phyloP scores from a whole-genome alignment of 2,888 invertebrate genomes.

The Sinopyrophorus schimmeli region DNA sequence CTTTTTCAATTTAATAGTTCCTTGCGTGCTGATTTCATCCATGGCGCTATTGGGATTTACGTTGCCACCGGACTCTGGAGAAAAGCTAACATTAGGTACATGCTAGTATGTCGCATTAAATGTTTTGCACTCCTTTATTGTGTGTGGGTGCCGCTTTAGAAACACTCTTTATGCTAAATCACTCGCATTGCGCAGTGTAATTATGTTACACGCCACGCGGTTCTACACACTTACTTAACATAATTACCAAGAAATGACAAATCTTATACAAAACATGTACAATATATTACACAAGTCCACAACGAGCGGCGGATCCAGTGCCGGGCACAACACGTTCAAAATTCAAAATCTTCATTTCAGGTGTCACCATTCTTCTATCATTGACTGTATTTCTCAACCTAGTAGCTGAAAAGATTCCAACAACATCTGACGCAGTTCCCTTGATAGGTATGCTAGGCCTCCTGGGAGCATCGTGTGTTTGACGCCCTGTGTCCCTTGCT shows the following conservation, averaged over 20 bases:
- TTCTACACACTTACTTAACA: conserved; percentile 26
- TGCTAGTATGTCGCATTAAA: conserved; percentile 45
- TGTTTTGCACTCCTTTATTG: conserved; percentile 44
- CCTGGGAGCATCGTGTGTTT: conserved; percentile 56
- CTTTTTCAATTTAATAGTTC: conserved; percentile 99
- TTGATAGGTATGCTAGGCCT: conserved; percentile 70
- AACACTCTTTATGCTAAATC: conserved; percentile 44
- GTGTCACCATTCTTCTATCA: conserved; percentile 95
- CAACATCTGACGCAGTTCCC: conserved; percentile 81
- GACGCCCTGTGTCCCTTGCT: conserved; percentile 53
- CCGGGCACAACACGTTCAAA: conserved; percentile 51
- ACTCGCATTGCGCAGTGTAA: conserved; percentile 44
- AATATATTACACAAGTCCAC: conserved; percentile 27
- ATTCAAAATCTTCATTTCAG: conserved; percentile 65
- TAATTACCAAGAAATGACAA: conserved; percentile 24
- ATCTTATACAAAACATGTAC: conserved; percentile 18
- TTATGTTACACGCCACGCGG: conserved; percentile 38
- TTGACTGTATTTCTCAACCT: conserved; percentile 97
- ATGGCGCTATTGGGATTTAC: conserved; percentile 98
- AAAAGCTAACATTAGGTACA: conserved; percentile 92
- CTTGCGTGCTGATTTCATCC: conserved; percentile 97
- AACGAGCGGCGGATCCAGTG: conserved; percentile 37
- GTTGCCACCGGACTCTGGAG: conserved; percentile 96
- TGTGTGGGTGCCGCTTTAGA: conserved; percentile 47
- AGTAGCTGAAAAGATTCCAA: conserved; percentile 96